Evolutionary conservation across 2,797 vertebrate species (phyloP).

Genomic region (Otolemur crassicaudatus): DNA sequence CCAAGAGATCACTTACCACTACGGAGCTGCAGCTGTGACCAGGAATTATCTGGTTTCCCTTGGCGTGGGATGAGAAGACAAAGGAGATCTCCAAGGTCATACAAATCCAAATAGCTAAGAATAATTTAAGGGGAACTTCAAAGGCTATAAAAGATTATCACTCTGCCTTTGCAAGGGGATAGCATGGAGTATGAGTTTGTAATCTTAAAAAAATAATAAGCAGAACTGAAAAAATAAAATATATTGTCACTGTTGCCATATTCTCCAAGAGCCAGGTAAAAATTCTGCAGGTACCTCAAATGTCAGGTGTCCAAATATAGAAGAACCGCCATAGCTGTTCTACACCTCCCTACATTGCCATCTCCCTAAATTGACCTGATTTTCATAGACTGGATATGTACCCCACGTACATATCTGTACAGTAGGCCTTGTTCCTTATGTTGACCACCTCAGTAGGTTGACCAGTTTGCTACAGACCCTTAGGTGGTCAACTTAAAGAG

Average conservation of each 20-base stretch:
- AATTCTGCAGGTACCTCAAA: not conserved
- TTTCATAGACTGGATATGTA: too few species aligned
- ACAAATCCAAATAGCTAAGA: slow-evolving; percentile 29
- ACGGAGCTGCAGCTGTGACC: slow-evolving; percentile 62
- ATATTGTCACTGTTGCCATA: not conserved
- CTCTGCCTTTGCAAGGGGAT: not conserved
- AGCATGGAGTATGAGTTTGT: not conserved
- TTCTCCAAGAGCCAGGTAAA: not conserved
- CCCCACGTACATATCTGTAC: too few species aligned
- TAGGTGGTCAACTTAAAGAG: too few species aligned
- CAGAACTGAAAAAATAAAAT: not conserved
- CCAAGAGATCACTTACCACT: slow-evolving; percentile 66
- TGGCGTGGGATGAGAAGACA: not conserved
- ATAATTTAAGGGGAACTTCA: slow-evolving; percentile 51
- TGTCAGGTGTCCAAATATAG: not conserved
- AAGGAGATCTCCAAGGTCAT: not conserved
- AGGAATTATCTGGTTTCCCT: slow-evolving; percentile 49
- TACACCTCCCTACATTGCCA: too few species aligned
- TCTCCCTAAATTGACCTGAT: too few species aligned
- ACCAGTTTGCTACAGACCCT: too few species aligned
- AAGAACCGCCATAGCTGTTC: too few species aligned
- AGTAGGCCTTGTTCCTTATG: too few species aligned
- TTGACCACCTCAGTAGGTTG: too few species aligned
- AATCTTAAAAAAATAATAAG: not conserved
- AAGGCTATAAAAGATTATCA: not conserved